phyloP scores from a whole-genome alignment of 2,113 vertebrate genomes.

The Suncus etruscus region DNA sequence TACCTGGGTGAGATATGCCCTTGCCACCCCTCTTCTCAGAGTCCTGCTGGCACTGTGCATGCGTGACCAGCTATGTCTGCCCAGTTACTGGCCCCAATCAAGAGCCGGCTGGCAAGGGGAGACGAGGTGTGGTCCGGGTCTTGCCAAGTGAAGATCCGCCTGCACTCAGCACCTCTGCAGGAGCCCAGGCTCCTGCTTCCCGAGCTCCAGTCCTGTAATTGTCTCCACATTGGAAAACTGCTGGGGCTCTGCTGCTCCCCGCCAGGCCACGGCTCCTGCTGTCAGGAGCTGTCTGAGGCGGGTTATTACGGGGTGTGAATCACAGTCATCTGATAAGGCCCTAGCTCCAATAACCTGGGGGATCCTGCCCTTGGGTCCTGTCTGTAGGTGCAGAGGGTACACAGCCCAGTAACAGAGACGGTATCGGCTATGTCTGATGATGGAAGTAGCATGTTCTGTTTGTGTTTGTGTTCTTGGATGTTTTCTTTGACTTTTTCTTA shows the following conservation, averaged over 20 bases:
- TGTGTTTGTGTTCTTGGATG: no score
- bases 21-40: fast-evolving
- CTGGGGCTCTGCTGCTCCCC: neutral
- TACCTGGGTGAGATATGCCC: neutral
- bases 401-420: no score
- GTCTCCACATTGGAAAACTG: constrained; percentile 64
- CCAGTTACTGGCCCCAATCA: no score
- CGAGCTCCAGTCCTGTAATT: constrained; percentile 41
- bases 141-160: neutral
- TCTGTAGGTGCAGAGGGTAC: neutral
- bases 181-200: constrained; percentile 20
- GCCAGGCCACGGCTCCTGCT: neutral
- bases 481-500: no score
- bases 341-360: neutral
- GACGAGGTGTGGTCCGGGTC: constrained; percentile 40
- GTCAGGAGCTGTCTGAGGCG: constrained; percentile 60
- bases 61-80: no score
- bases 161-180: constrained; percentile 60
- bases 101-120: neutral
- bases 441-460: no score
- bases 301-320: constrained; percentile 40
- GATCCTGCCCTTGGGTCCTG: neutral
- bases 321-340: constrained; percentile 53
- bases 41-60: neutral
- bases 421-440: no score